Evolutionary conservation across 2,888 invertebrate genomes (phyloP).

Genomic region (Patella ulyssiponensis): DNA sequence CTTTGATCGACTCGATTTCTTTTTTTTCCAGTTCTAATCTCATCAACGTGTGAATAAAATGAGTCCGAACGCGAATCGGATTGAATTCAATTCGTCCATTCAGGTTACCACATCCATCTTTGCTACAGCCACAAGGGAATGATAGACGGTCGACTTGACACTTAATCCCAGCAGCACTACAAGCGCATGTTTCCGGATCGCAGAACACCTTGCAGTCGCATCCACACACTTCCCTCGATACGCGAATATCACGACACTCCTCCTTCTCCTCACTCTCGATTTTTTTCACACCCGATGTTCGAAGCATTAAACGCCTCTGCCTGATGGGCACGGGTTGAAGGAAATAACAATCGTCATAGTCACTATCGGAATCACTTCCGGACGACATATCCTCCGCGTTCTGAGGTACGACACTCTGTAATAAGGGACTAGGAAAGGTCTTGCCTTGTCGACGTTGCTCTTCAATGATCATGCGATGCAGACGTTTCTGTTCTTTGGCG

Average conservation of each 20-base stretch:
- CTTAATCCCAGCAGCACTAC: slow-evolving; percentile 94
- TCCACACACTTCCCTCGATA: slow-evolving; percentile 83
- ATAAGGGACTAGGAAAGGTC: slow-evolving; percentile 53
- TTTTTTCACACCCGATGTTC: slow-evolving; percentile 93
- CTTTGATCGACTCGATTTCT: slow-evolving; percentile 38
- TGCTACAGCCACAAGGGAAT: slow-evolving; percentile 96
- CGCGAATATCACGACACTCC: slow-evolving; percentile 91
- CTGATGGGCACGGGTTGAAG: slow-evolving; percentile 89
- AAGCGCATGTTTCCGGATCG: slow-evolving; percentile 95
- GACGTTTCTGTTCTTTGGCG: slow-evolving; percentile 87
- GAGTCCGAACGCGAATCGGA: slow-evolving; percentile 93
- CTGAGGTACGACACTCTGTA: slow-evolving; percentile 44
- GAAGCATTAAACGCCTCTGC: slow-evolving; percentile 87
- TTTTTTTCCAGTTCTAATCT: slow-evolving; percentile 74
- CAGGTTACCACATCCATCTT: slow-evolving; percentile 93
- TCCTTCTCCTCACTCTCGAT: slow-evolving; percentile 94
- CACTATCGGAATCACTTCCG: slow-evolving; percentile 58
- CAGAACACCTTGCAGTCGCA: slow-evolving; percentile 77
- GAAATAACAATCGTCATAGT: slow-evolving; percentile 69
- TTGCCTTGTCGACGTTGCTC: slow-evolving; percentile 78
- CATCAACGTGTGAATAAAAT: slow-evolving; percentile 97
- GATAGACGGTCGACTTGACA: slow-evolving; percentile 97
- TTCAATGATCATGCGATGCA: slow-evolving; percentile 86
- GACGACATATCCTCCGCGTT: slow-evolving; percentile 50
- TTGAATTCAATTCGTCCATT: slow-evolving; percentile 96